Percentiles rank a stretch among this genome's conserved stretches.
phyloP scores from a whole-genome alignment of 2,797 vertebrate genomes.

The Hemitrygon akajei region DNA sequence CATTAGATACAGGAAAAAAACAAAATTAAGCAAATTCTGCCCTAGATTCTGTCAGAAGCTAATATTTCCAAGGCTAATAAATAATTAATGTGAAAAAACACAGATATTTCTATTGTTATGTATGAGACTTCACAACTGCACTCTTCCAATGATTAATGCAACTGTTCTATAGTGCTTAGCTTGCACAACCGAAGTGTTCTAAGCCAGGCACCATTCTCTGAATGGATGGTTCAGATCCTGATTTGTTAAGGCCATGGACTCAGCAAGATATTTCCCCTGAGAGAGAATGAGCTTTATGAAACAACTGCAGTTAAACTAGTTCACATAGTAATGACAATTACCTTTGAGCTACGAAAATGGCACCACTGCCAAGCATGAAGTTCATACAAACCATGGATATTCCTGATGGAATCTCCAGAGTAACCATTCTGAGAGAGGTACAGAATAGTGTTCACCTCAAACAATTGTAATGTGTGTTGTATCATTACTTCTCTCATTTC shows the following conservation, averaged over 20 bases:
- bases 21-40: too few species aligned
- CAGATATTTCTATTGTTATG: not conserved
- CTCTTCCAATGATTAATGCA: not conserved
- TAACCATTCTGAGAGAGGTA: not conserved
- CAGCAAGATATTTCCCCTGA: not conserved
- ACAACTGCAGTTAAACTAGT: slow-evolving; percentile 22
- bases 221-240: not conserved
- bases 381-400: not conserved
- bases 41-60: not conserved
- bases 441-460: not conserved
- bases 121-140: not conserved
- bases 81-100: slow-evolving; percentile 26
- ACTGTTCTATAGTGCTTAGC: not conserved
- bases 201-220: not conserved
- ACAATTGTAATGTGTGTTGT: not conserved
- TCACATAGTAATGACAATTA: not conserved
- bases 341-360: not conserved
- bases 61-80: not conserved
- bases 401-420: not conserved
- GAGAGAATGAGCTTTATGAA: not conserved
- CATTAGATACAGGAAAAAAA: not conserved
- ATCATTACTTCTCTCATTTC: not conserved
- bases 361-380: not conserved
- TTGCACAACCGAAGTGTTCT: not conserved
- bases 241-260: not conserved